These are phyloP conservation scores for Orthonyx spaldingii DNA, from an alignment of 2,113 vertebrate species.

Conservation along the genomic window DNA sequence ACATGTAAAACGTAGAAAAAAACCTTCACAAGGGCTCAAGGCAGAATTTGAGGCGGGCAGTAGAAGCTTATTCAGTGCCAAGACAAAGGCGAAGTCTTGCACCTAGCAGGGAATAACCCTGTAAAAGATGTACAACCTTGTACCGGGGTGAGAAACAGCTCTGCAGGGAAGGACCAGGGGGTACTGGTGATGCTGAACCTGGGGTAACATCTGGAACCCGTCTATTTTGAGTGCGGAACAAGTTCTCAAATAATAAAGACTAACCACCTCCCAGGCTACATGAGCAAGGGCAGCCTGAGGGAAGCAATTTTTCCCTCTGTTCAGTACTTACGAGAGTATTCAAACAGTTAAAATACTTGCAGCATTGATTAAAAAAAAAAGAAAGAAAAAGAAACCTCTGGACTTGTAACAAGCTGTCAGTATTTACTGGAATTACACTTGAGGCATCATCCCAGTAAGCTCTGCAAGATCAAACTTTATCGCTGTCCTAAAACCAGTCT, in stretches of 20 bases:
- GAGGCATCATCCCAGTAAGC: not conserved
- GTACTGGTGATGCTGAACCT: not conserved
- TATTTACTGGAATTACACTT: conserved; percentile 6
- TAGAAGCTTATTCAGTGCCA: not conserved
- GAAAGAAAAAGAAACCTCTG: not conserved
- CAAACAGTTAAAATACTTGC: not conserved
- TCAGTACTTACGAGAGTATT: not conserved
- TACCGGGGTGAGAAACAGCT: not conserved
- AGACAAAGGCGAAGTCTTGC: not conserved
- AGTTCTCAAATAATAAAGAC: not conserved
- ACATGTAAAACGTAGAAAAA: not conserved
- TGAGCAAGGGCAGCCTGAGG: not conserved
- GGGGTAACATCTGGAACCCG: not conserved
- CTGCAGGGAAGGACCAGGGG: not conserved
- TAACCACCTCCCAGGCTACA: not conserved
- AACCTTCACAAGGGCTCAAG: not conserved
- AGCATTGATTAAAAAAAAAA: not conserved
- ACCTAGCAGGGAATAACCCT: not conserved
- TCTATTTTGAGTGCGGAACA: not conserved
- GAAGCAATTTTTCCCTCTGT: not conserved
- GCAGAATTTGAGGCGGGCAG: not conserved
- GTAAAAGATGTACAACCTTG: not conserved
- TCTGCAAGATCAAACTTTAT: not conserved
- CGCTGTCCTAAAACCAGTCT: not conserved
- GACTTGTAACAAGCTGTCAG: not conserved